These are phyloP conservation scores for Thereva nobilitata DNA, from an alignment of 2,888 invertebrate genomes.

Conservation along the genomic window DNA sequence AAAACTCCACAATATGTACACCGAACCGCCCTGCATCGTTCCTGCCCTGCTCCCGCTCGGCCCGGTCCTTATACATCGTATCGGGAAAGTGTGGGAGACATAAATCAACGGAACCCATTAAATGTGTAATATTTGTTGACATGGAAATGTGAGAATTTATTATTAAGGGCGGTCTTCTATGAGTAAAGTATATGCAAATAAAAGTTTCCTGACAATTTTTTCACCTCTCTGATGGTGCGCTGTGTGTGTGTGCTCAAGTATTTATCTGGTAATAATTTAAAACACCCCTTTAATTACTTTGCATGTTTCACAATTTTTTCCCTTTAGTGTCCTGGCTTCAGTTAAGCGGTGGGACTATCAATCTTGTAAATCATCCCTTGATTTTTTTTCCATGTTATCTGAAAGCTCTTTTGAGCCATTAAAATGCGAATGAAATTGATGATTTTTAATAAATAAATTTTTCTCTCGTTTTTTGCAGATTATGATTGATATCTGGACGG, in stretches of 20 bases:
- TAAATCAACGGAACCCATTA: slow-evolving; percentile 26
- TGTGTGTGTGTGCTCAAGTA: neutral
- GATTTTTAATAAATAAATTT: neutral
- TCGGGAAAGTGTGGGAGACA: neutral
- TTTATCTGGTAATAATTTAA: too few relatives aligned
- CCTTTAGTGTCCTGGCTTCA: too few relatives aligned
- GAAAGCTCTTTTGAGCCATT: neutral
- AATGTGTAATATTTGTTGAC: slow-evolving; percentile 22
- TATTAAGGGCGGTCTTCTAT: too few relatives aligned
- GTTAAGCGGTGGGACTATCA: too few relatives aligned
- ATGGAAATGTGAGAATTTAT: neutral
- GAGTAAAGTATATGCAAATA: neutral
- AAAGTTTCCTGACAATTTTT: neutral
- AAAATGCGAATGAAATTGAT: neutral
- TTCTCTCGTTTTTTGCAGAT: slow-evolving; percentile 20
- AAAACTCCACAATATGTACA: too few relatives aligned
- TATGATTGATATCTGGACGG: slow-evolving; percentile 19
- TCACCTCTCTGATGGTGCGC: neutral
- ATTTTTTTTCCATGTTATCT: too few relatives aligned
- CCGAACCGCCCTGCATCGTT: too few relatives aligned
- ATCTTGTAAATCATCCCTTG: too few relatives aligned
- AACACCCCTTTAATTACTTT: too few relatives aligned
- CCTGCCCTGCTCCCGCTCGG: too few relatives aligned
- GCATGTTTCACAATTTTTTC: too few relatives aligned
- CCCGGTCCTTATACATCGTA: too few relatives aligned